Evolutionary conservation across 2,888 invertebrate genomes (phyloP), one percentile per base, ranked within the genome.

Genomic region (Leucophora obtusa): DNA sequence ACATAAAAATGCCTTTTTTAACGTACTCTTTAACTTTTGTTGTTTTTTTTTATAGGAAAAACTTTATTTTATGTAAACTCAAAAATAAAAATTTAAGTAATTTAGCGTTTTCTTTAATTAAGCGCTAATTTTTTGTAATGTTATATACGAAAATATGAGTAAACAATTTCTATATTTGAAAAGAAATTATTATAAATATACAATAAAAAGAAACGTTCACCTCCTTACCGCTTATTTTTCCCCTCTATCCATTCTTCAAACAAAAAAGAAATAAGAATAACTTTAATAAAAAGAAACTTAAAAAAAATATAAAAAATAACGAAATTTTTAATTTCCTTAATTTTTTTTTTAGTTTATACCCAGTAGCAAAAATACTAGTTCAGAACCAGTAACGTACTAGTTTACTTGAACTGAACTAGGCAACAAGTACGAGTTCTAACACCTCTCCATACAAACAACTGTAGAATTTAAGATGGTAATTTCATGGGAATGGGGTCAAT

Each of bases 1-100:
- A 77, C 21, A 71, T 66, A 80, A 63, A 71, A 73, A 81, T 77
- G 72, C 69, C 76, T 77, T 77, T 76, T 76, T 65, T 63, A 70
- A 73, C 65, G 60, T 72, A 81, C 54, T 77, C 69, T 76, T 70
- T 47, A 69, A 59, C 54, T 47, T 35, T 68, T 18, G 35, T 66
- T 68, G 56, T 76, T 63, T 28, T 62, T 68, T 54, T 60, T 74
- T 72, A 69, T 72, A 81, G 77, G 65, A 33, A 72, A 73, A 69
- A 80, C 47, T 54, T 81, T 76, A 81, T 81, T 77, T 81, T 81
- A 76, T 80, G 76, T 38, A 66, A 81, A 66, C 70, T 66, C 59
- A 58, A 77, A 43, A 70, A 60, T 50, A 70, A 38, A 70, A 77
- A 72, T 60, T 65, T 81, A 81, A 77, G 81, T 77, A 73, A 81